Percentiles rank a stretch among this genome's conserved stretches.
phyloP scores from a whole-genome alignment of 2,113 vertebrate species.

The Hippocampus zosterae region DNA sequence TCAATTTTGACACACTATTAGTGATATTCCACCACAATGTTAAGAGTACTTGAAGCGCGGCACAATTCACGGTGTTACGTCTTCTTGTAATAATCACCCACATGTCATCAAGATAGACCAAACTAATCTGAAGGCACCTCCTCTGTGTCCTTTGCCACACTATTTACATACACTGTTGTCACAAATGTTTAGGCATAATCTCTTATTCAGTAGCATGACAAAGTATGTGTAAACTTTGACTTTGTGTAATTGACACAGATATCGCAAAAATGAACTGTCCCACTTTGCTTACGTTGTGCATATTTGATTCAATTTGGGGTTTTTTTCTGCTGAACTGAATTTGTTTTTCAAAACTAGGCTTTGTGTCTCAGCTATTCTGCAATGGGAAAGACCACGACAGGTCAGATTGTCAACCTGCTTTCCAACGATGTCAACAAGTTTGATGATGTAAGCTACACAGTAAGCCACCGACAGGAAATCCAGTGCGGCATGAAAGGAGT shows the following conservation, averaged over 20 bases:
- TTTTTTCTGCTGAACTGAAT: neutral
- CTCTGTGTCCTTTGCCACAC: neutral
- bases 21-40: neutral
- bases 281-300: neutral
- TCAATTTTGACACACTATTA: neutral
- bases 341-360: slow-evolving; percentile 65
- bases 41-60: neutral
- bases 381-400: slow-evolving; percentile 90
- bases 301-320: neutral
- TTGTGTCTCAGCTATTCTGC: slow-evolving; percentile 83
- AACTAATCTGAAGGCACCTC: neutral
- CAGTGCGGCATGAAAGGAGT: neutral
- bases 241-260: neutral
- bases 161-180: too few relatives aligned
- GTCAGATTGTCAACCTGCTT: slow-evolving; percentile 94
- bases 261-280: neutral
- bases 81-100: too few relatives aligned
- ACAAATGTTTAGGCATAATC: too few relatives aligned
- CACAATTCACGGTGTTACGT: too few relatives aligned
- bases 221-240: neutral
- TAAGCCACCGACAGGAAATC: neutral
- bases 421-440: slow-evolving; percentile 97
- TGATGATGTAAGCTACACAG: slow-evolving; percentile 78
- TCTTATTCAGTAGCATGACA: neutral
- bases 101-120: neutral